phyloP scores from a whole-genome alignment of 2,113 vertebrate genomes.

The Cynopterus brachyotis region DNA sequence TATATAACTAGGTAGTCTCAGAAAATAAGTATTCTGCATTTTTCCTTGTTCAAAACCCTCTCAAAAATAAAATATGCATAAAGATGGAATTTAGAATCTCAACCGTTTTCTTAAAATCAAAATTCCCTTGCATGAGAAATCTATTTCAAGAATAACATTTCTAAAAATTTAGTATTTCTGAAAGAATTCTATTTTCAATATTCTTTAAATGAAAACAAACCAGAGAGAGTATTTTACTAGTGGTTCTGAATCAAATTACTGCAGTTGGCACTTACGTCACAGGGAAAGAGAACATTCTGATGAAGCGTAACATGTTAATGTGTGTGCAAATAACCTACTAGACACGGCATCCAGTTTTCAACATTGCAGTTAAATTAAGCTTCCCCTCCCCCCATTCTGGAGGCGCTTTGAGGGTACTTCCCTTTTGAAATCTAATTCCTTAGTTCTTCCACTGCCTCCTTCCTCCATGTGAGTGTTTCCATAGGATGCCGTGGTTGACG shows the following conservation, averaged over 20 bases:
- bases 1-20: background rate
- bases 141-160: slow-evolving; percentile 21
- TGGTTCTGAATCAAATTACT: background rate
- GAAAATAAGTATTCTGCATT: background rate
- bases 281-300: slow-evolving; percentile 9
- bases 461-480: background rate
- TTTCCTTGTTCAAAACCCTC: background rate
- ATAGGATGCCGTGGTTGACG: background rate
- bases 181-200: background rate
- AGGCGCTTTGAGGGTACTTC: background rate
- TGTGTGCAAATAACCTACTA: background rate
- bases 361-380: background rate
- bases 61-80: background rate
- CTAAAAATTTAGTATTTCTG: background rate
- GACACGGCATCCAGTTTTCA: background rate
- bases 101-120: background rate
- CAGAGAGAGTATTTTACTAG: background rate
- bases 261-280: background rate
- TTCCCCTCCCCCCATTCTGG: accelerated
- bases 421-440: background rate
- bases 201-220: background rate
- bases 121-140: background rate
- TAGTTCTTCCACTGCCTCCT: background rate
- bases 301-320: background rate
- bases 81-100: background rate